Percentiles rank a stretch among this genome's conserved stretches.
Evolutionary conservation across 2,113 vertebrate species (phyloP).

Genomic region (Poeciliopsis prolifica): DNA sequence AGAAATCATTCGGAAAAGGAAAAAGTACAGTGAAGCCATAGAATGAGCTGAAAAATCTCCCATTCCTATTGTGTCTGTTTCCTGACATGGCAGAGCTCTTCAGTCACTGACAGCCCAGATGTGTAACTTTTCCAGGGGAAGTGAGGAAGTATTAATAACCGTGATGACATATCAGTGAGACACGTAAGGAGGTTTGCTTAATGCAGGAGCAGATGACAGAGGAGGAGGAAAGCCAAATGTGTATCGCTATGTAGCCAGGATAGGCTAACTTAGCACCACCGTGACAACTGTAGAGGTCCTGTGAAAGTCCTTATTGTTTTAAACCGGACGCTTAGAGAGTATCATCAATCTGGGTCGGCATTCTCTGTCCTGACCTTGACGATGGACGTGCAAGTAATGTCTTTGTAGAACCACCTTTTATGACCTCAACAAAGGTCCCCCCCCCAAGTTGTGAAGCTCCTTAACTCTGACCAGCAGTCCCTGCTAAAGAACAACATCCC

Average conservation of each 20-base stretch:
- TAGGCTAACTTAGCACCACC: conserved; percentile 57
- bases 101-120: conserved; percentile 61
- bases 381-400: conserved; percentile 20
- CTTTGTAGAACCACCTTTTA: too few species aligned
- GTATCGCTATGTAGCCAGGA: conserved; percentile 40
- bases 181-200: conserved; percentile 44
- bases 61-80: conserved; percentile 24
- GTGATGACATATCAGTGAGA: conserved; percentile 60
- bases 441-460: too few species aligned
- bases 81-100: conserved; percentile 32
- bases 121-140: conserved; percentile 53
- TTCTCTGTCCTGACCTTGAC: conserved; percentile 63
- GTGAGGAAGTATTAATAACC: conserved; percentile 63
- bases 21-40: conserved; percentile 16
- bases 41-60: conserved; percentile 18
- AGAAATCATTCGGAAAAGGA: conserved; percentile 10
- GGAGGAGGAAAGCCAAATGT: conserved; percentile 36
- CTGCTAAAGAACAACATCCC: too few species aligned
- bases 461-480: too few species aligned
- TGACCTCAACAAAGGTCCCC: too few species aligned
- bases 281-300: conserved; percentile 66
- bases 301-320: conserved; percentile 62
- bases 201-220: conserved; percentile 27
- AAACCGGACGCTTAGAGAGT: conserved; percentile 68
- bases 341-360: conserved; percentile 42